Evolutionary conservation across 2,797 vertebrate genomes (phyloP).

Genomic region (Periophthalmus magnuspinnatus): DNA sequence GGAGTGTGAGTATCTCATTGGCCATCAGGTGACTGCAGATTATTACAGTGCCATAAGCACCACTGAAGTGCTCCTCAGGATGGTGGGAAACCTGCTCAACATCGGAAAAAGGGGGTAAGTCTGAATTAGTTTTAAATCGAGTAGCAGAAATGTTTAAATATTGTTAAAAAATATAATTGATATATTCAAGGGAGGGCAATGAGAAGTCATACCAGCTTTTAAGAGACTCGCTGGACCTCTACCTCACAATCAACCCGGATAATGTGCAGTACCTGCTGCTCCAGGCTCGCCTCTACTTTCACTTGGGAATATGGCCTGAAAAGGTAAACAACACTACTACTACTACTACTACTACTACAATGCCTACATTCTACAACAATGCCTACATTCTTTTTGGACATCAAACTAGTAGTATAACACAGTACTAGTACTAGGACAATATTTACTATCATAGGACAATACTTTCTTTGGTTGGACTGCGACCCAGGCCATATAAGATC

Average conservation of each 20-base stretch:
- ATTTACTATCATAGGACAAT: too few relatives aligned
- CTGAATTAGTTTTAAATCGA: background rate
- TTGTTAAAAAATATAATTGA: conserved; percentile 9
- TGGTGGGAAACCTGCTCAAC: conserved; percentile 97
- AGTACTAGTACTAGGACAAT: too few relatives aligned
- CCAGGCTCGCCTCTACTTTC: conserved; percentile 96
- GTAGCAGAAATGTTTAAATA: background rate
- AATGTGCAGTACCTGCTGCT: conserved; percentile 96
- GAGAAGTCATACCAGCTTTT: conserved; percentile 97
- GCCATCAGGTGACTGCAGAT: conserved; percentile 93
- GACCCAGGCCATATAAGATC: too few relatives aligned
- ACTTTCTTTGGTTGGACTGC: too few relatives aligned
- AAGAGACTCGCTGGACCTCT: conserved; percentile 94
- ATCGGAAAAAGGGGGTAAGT: conserved; percentile 89
- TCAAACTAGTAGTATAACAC: too few relatives aligned
- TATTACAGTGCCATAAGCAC: conserved; percentile 93
- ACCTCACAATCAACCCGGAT: conserved; percentile 96
- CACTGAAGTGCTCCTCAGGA: conserved; percentile 91
- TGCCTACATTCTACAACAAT: background rate
- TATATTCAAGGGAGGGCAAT: conserved; percentile 85
- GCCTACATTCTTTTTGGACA: background rate
- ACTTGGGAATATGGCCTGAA: conserved; percentile 98
- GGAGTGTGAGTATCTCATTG: conserved; percentile 94
- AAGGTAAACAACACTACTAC: conserved; percentile 91
- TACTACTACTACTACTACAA: too few relatives aligned